phyloP scores from a whole-genome alignment of 2,888 invertebrate genomes.

The Nymphalis polychloros region DNA sequence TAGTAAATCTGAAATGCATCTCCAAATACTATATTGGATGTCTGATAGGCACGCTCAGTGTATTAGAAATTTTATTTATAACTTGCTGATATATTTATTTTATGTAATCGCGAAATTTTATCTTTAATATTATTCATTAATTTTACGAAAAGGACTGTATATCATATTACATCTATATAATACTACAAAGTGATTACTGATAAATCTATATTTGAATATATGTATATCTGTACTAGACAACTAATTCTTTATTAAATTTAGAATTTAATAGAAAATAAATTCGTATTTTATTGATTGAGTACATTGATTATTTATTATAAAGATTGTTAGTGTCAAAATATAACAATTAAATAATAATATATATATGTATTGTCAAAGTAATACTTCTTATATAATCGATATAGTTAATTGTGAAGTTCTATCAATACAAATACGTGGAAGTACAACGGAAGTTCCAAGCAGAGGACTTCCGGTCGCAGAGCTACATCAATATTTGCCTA shows the following conservation, averaged over 20 bases:
- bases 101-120: background rate
- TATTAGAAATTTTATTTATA: conserved; percentile 18
- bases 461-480: conserved; percentile 46
- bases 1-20: conserved; percentile 19
- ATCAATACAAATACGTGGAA: background rate
- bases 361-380: background rate
- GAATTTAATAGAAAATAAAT: too few species aligned
- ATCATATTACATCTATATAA: background rate
- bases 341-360: background rate
- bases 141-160: background rate
- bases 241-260: too few species aligned
- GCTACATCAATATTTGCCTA: conserved; percentile 45
- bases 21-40: conserved; percentile 25
- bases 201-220: too few species aligned
- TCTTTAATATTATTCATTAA: background rate
- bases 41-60: conserved; percentile 17
- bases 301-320: too few species aligned
- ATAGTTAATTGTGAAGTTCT: background rate
- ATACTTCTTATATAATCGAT: background rate
- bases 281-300: too few species aligned
- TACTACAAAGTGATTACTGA: too few species aligned
- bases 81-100: background rate
- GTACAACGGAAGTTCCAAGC: conserved; percentile 41
- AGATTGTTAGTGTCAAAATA: too few species aligned
- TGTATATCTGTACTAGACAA: too few species aligned